Evolutionary conservation across 1,140 invertebrate species (phyloP).

Genomic region (Magallana angulata): DNA sequence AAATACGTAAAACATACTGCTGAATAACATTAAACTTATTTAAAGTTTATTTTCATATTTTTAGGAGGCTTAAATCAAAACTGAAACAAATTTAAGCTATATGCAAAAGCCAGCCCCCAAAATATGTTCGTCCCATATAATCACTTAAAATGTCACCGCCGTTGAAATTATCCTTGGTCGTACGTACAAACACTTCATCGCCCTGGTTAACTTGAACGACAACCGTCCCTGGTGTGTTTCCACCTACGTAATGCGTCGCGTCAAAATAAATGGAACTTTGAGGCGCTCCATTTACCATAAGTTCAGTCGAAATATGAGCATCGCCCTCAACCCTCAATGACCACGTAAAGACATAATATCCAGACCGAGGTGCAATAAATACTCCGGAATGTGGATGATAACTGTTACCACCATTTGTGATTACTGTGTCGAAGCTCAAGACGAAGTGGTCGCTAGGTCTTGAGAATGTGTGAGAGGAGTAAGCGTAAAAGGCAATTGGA

Average conservation of each 20-base stretch:
- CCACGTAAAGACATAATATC: background rate
- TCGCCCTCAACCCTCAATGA: background rate
- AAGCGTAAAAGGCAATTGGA: background rate
- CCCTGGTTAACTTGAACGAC: background rate
- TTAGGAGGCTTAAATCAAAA: too few species aligned
- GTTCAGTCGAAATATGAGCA: background rate
- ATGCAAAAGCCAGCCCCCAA: background rate
- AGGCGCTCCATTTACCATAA: background rate
- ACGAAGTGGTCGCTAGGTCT: background rate
- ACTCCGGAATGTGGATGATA: slow-evolving; percentile 1
- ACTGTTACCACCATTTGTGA: background rate
- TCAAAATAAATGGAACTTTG: background rate
- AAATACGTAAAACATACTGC: too few species aligned
- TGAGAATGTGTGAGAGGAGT: background rate
- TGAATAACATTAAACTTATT: too few species aligned
- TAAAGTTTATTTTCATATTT: too few species aligned
- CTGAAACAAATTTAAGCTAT: background rate
- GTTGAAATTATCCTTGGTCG: background rate
- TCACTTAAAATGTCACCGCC: background rate
- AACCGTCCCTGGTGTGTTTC: background rate
- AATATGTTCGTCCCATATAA: background rate
- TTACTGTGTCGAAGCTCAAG: background rate
- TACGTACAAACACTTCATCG: slow-evolving; percentile 3
- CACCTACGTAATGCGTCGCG: background rate
- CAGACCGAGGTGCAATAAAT: background rate